phyloP scores from a whole-genome alignment of 2,797 vertebrate genomes.

The Carapus acus region DNA sequence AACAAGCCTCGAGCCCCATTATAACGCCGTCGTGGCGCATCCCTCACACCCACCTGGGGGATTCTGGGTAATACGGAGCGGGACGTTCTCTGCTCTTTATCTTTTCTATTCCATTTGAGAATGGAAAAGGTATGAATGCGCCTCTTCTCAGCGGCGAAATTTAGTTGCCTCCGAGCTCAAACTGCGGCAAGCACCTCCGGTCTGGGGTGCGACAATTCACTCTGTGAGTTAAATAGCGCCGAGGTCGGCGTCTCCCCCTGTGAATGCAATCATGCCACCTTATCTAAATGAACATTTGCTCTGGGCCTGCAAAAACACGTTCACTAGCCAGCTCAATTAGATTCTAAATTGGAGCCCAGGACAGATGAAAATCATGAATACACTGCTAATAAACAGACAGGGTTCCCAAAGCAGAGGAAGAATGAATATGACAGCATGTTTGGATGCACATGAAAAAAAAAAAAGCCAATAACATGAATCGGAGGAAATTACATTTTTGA shows the following conservation, averaged over 20 bases:
- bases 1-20: conserved; percentile 13
- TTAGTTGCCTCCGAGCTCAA: conserved; percentile 30
- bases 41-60: conserved; percentile 1
- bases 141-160: conserved; percentile 30
- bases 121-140: neutral
- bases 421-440: too few relatives aligned
- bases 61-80: conserved; percentile 6
- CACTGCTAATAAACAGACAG: conserved; percentile 11
- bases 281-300: conserved; percentile 22
- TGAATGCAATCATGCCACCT: conserved; percentile 44
- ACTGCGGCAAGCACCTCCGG: conserved; percentile 7
- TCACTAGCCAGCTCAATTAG: conserved; percentile 22
- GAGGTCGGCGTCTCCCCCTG: conserved; percentile 15
- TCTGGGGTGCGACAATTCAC: conserved; percentile 4
- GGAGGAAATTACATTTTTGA: conserved; percentile 3
- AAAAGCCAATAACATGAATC: neutral
- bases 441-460: conserved; percentile 2
- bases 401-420: conserved; percentile 8
- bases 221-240: conserved; percentile 6
- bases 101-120: conserved; percentile 6
- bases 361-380: neutral
- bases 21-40: conserved; percentile 31
- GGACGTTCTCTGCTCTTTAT: conserved; percentile 9
- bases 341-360: conserved; percentile 8
- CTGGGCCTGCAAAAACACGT: conserved; percentile 23